phyloP scores from a whole-genome alignment of 2,888 invertebrate genomes.

The Amphipyra tragopoginis region DNA sequence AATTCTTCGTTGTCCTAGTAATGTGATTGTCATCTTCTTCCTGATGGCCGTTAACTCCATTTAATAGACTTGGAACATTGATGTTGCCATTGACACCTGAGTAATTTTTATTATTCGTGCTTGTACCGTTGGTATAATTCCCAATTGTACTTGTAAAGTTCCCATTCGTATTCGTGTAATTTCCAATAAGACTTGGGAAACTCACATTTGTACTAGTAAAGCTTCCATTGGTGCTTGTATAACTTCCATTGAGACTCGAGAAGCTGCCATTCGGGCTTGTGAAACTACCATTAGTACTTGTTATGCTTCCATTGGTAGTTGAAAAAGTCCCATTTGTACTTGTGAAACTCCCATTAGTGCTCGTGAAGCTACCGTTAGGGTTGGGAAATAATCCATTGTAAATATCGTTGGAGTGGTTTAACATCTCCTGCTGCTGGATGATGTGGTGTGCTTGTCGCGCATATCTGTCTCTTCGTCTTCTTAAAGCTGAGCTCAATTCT shows the following conservation, averaged over 20 bases:
- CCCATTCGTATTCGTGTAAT: conserved; percentile 58
- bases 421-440: conserved; percentile 93
- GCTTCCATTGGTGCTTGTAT: conserved; percentile 34
- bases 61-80: conserved; percentile 52
- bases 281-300: conserved; percentile 48
- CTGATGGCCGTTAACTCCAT: conserved; percentile 68
- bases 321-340: conserved; percentile 48
- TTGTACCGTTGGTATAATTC: conserved; percentile 65
- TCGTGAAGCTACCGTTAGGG: conserved; percentile 37
- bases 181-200: conserved; percentile 47
- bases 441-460: conserved; percentile 96
- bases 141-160: conserved; percentile 60
- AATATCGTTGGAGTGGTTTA: conserved; percentile 74
- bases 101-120: conserved; percentile 59
- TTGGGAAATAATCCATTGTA: conserved; percentile 71
- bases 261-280: conserved; percentile 41
- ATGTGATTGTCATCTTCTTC: conserved; percentile 70
- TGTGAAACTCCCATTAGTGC: conserved; percentile 38
- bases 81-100: conserved; percentile 50
- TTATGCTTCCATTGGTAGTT: conserved; percentile 46
- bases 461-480: conserved; percentile 94
- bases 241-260: conserved; percentile 43
- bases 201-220: conserved; percentile 47
- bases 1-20: conserved; percentile 66
- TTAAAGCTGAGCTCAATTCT: conserved; percentile 95